Evolutionary conservation across 2,113 vertebrate species (phyloP), one percentile per base, ranked within the genome.

Genomic region (Ranitomeya variabilis): DNA sequence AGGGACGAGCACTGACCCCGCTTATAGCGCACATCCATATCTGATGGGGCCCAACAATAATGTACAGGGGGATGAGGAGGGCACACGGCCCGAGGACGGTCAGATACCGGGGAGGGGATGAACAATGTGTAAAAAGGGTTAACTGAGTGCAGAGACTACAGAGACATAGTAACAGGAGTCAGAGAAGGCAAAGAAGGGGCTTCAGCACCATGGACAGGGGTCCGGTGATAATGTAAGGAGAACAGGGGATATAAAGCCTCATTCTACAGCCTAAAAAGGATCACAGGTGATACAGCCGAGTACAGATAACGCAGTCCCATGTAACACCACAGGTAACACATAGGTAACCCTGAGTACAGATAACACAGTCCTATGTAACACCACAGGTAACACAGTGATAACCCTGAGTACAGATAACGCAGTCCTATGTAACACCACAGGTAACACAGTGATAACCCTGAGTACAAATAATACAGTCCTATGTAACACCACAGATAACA

Each of bases 1-100:
- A 84, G 71, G 71, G 60, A 78, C 16, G 87, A 66, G 69, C 18
- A 77, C 55, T 26, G 13, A 89, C 21, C 77, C 52, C 51, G 83
- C 52, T 76, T 31, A 66, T 31, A 79, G 62, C 78, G 67, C 19
- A 86, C 54, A 21, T 83, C 45, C 26, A 26, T 14, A 69, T 60
- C 71, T 15, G 37, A 83, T 69, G 10, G 12, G 13, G 23, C 13
- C 23, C 14, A 26, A 60, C 54, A 59, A 15, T 26, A 26, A 59
- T 60, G 23, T 5, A 31, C 23, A 8, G 13, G 60, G 8, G 16
- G 4, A 52, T 52, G 31, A 21, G 18, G 19, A 12, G 73, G 71
- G 69, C 12, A 14, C 23, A 16, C 6, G 23, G n/a, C 64, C 8
- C 26, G 10, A 13, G n/a, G 14, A 69, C 23, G 66, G 8, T 67